Percentiles rank a stretch among this genome's conserved stretches.
phyloP scores from a whole-genome alignment of 2,888 invertebrate genomes.

The Aleiodes alternator region DNA sequence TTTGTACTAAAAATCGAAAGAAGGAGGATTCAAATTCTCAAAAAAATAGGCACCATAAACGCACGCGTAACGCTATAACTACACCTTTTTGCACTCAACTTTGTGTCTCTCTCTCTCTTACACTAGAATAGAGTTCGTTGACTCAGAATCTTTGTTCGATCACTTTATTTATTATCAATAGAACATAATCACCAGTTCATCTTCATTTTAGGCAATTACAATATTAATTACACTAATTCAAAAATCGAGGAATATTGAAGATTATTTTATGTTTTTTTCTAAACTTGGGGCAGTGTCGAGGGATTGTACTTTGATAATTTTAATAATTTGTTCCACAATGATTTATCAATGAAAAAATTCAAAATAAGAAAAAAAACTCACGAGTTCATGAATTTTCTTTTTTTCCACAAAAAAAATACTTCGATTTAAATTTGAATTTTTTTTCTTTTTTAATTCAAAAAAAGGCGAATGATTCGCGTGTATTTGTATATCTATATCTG shows the following conservation, averaged over 20 bases:
- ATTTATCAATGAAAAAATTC: conserved; percentile 3
- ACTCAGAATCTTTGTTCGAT: conserved; percentile 30
- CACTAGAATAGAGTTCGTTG: neutral
- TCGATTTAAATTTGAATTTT: neutral
- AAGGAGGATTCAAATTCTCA: neutral
- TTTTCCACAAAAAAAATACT: no score
- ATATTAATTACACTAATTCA: neutral
- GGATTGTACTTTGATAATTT: conserved; percentile 58
- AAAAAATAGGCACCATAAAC: conserved; percentile 25
- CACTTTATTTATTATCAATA: conserved; percentile 1
- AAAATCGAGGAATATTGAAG: neutral
- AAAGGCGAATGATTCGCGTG: neutral
- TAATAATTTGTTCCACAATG: conserved; percentile 8
- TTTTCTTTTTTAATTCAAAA: neutral
- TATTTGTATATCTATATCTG: conserved; percentile 32
- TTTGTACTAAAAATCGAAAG: conserved; percentile 20
- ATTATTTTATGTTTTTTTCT: neutral
- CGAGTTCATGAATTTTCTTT: no score
- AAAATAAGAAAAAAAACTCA: neutral
- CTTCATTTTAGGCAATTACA: conserved; percentile 36
- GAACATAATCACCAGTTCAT: conserved; percentile 32
- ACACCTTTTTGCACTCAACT: neutral
- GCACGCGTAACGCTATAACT: neutral
- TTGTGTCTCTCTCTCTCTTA: no score
- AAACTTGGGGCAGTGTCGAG: conserved; percentile 66